Percentiles rank a stretch among this genome's conserved stretches.
phyloP scores from a whole-genome alignment of 2,113 vertebrate species.

The Coracopsis vasa region DNA sequence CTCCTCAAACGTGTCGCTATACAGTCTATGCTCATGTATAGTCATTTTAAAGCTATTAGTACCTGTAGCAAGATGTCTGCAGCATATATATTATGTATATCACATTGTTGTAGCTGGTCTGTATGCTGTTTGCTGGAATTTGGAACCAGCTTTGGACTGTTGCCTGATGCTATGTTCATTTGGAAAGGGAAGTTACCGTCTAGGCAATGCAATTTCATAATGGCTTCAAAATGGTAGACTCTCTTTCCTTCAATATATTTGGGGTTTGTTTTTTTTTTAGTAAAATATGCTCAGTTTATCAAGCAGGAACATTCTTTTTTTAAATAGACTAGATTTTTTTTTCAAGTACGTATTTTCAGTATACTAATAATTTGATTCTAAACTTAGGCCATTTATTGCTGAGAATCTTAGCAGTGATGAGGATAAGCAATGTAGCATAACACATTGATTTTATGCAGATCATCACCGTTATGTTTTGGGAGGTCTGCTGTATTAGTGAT shows the following conservation, averaged over 20 bases:
- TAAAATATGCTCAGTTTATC: neutral
- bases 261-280: neutral
- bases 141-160: neutral
- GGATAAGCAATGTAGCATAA: slow-evolving; percentile 89
- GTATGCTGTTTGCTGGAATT: neutral
- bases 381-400: slow-evolving; percentile 58
- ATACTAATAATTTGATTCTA: slow-evolving; percentile 38
- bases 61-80: neutral
- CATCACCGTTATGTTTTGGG: slow-evolving; percentile 94
- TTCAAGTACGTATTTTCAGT: slow-evolving; percentile 10
- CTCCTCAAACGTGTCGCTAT: neutral
- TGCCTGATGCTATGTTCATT: neutral
- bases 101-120: neutral
- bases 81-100: neutral
- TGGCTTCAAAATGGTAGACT: neutral
- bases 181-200: neutral
- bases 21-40: neutral
- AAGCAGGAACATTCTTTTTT: neutral
- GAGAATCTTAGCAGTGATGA: slow-evolving; percentile 75
- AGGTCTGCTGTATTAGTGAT: slow-evolving; percentile 91
- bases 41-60: neutral
- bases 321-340: slow-evolving; percentile 22
- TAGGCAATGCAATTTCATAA: neutral
- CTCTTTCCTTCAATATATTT: neutral
- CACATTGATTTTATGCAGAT: slow-evolving; percentile 99